Conservation (phyloP, 1,140 invertebrate species). For the Pseudomyrmex flavicornis region DNA sequence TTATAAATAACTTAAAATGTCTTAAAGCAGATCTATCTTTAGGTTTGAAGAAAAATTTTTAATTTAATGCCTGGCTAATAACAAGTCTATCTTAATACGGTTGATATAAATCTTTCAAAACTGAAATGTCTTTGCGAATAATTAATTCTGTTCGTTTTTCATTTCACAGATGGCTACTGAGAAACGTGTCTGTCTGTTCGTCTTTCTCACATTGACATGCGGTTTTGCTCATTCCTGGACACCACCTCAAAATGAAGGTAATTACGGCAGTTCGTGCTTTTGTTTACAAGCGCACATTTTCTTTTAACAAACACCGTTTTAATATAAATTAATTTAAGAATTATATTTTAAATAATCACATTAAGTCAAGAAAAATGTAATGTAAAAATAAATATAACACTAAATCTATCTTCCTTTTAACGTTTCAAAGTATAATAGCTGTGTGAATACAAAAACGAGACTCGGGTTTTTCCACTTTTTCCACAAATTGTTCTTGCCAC, state of each 20-base stretch:
- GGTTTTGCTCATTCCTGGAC: slow-evolving; percentile 74
- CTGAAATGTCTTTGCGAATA: not conserved
- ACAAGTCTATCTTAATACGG: not conserved
- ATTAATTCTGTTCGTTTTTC: slow-evolving; percentile 18
- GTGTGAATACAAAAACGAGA: slow-evolving; percentile 10
- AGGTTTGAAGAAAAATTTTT: slow-evolving; percentile 17
- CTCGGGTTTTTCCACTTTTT: slow-evolving; percentile 50
- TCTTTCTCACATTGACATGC: slow-evolving; percentile 75
- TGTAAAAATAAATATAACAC: too few relatives aligned
- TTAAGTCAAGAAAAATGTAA: too few relatives aligned
- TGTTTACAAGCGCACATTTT: not conserved
- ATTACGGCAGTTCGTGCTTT: slow-evolving; percentile 39
- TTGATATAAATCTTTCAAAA: not conserved
- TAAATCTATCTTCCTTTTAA: not conserved
- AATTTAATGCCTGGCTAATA: not conserved
- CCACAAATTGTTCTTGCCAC: slow-evolving; percentile 35
- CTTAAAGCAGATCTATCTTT: slow-evolving; percentile 54
- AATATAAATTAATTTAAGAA: not conserved
- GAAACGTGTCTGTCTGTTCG: slow-evolving; percentile 78
- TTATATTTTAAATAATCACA: too few relatives aligned
- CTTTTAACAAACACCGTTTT: not conserved
- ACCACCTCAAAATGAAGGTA: slow-evolving; percentile 72
- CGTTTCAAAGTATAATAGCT: slow-evolving; percentile 7
- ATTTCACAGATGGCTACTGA: slow-evolving; percentile 79
- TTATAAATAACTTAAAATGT: slow-evolving; percentile 55